Conservation (phyloP, 2,797 vertebrate genomes). For the Huso huso region DNA sequence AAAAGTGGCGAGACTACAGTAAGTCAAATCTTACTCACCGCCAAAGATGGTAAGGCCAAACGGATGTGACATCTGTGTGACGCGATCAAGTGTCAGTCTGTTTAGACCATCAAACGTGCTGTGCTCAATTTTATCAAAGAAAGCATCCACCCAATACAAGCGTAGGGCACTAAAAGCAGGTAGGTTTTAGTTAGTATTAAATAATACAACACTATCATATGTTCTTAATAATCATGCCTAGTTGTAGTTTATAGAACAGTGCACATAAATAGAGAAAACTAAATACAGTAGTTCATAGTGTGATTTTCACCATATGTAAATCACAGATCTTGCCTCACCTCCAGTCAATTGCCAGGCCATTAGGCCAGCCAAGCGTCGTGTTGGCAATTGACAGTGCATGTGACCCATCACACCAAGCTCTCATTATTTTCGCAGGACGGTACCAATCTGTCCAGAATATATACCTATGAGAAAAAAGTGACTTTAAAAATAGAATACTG, state of each 20-base stretch:
- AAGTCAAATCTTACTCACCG: constrained; percentile 54
- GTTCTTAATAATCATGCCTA: too few species aligned
- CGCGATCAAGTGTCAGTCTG: constrained; percentile 70
- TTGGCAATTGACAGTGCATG: constrained; percentile 82
- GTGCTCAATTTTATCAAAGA: constrained; percentile 96
- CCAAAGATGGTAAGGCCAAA: constrained; percentile 90
- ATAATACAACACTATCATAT: too few species aligned
- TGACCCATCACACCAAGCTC: constrained; percentile 93
- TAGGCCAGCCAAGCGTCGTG: constrained; percentile 92
- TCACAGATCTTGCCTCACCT: constrained; percentile 57
- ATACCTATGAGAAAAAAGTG: constrained; percentile 59
- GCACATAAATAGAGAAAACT: too few species aligned
- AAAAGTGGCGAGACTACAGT: constrained; percentile 8
- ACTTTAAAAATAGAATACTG: constrained; percentile 17
- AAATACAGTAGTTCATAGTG: too few species aligned
- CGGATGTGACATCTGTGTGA: constrained; percentile 87
- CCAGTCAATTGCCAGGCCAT: constrained; percentile 95
- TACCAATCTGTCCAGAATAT: constrained; percentile 98
- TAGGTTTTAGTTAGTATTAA: too few species aligned
- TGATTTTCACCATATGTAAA: neutral
- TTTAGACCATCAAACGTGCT: constrained; percentile 85
- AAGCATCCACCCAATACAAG: constrained; percentile 94
- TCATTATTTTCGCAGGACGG: constrained; percentile 92
- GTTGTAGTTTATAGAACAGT: too few species aligned
- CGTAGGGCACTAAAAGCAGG: constrained; percentile 63